Base-by-base conservation (phyloP, 2,797 vertebrate genomes). In the Rhinella marina region DNA sequence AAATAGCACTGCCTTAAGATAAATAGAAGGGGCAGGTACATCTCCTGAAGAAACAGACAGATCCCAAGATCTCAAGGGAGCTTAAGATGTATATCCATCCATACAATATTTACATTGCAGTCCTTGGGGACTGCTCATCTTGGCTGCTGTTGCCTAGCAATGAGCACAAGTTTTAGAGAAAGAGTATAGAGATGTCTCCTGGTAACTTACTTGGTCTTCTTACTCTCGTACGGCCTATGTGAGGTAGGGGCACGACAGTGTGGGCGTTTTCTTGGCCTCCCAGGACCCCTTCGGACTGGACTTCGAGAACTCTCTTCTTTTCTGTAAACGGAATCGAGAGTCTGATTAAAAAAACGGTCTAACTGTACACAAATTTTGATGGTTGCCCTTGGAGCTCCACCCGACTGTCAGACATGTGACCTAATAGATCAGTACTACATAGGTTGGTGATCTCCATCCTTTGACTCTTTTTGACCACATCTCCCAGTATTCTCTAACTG, bases 231-330 rank as follows among this genome's bases (percentile, higher is more conserved):
- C 89, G 91, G 92, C 3, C 93, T 91, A 64, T 93, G 90, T 14
- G 91, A 21, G 0, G 93, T 87, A 70, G 94, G 91, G 0, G 93
- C 84, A 54, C 92, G 93, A 83, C 92, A 92, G 91, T 94, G 93
- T 89, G 97, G 99, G 89, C 97, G 94, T 90, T 99, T 99, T 92
- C 98, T 94, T 0, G 98, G 98, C 90, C 98, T 94, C 3, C 98
- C 98, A 0, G 98, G 98, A 6, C 98, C 98, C 0, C 98, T 94
- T 10, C 98, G 94, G 0, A 97, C 97, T 0, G 98, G 98, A 92
- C 98, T 99, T 66, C 97, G 95, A 1, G 97, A 97, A 89, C 95
- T 97, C 93, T 99, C 98, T 0, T 99, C 98, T 90, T 97, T 97
- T 93, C 98, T 99, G 93, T 29, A 78, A 88, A 85, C 54, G n/a